Evolutionary conservation across 2,113 vertebrate species (phyloP).

Genomic region (Rynchops niger): DNA sequence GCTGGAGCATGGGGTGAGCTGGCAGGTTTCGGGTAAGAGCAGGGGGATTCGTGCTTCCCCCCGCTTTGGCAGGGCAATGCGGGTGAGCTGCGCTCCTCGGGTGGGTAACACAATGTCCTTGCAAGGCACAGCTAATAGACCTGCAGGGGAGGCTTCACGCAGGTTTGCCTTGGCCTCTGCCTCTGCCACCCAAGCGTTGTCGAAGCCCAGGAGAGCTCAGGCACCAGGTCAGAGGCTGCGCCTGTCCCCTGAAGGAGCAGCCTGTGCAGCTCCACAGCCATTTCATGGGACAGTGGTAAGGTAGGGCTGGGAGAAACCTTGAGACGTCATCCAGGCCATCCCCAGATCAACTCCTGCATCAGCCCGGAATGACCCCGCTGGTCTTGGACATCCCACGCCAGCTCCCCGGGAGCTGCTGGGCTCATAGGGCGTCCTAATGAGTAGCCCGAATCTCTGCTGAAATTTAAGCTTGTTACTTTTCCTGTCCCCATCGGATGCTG

Average conservation of each 20-base stretch:
- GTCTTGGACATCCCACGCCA: neutral
- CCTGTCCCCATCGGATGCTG: accelerated
- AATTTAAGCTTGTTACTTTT: neutral
- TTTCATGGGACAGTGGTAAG: neutral
- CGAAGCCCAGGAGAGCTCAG: neutral
- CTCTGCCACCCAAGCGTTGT: accelerated
- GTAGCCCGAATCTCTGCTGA: neutral
- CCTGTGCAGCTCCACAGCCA: neutral
- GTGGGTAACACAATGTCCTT: neutral
- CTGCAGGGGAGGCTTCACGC: neutral
- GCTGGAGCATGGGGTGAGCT: neutral
- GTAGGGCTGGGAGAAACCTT: neutral
- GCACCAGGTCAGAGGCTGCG: neutral
- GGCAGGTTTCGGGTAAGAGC: neutral
- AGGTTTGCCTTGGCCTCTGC: neutral
- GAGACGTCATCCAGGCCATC: neutral
- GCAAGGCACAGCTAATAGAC: neutral
- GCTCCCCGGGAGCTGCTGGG: accelerated
- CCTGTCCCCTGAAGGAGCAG: neutral
- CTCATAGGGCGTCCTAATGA: neutral
- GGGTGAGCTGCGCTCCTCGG: neutral
- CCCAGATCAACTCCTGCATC: neutral
- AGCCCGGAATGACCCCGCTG: neutral
- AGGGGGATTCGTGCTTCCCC: neutral
- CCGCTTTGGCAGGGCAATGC: accelerated